Conservation (phyloP, 2,113 vertebrate species). For the Albula goreensis region DNA sequence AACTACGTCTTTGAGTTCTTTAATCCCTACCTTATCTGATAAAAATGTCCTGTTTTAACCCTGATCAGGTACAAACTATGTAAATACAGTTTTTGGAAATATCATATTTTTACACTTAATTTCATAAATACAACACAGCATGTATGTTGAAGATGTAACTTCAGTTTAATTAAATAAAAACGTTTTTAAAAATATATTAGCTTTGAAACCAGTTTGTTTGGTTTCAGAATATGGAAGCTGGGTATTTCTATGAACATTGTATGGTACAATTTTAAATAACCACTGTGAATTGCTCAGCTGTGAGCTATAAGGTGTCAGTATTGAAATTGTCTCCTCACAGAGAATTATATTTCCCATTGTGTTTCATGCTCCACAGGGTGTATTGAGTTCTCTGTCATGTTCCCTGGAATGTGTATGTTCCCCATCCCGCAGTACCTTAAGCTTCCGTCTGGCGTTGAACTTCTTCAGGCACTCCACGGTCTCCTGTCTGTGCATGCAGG, state of each 20-base stretch:
- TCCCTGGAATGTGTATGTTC: too few relatives aligned
- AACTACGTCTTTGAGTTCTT: not conserved
- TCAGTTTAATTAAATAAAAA: too few relatives aligned
- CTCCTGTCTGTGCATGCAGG: constrained; percentile 97
- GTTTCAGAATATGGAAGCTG: not conserved
- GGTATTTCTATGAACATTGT: not conserved
- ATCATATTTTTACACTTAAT: not conserved
- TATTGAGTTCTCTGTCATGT: not conserved
- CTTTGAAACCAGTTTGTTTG: not conserved
- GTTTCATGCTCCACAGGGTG: not conserved
- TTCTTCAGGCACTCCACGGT: constrained; percentile 97
- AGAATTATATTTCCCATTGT: too few relatives aligned
- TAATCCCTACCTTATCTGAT: too few relatives aligned
- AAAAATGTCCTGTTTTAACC: too few relatives aligned
- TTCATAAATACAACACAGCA: not conserved
- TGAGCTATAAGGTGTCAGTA: too few relatives aligned
- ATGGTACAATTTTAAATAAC: not conserved
- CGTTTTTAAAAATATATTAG: too few relatives aligned
- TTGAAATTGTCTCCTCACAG: too few relatives aligned
- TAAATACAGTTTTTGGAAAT: not conserved
- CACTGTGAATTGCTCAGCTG: too few relatives aligned
- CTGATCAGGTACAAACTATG: not conserved
- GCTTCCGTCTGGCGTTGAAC: constrained; percentile 92
- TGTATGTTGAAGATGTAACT: not conserved
- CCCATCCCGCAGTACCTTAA: constrained; percentile 77